Evolutionary conservation across 2,888 invertebrate genomes (phyloP), one percentile per base, ranked within the genome.

Genomic region (Himalopsyche anomala): DNA sequence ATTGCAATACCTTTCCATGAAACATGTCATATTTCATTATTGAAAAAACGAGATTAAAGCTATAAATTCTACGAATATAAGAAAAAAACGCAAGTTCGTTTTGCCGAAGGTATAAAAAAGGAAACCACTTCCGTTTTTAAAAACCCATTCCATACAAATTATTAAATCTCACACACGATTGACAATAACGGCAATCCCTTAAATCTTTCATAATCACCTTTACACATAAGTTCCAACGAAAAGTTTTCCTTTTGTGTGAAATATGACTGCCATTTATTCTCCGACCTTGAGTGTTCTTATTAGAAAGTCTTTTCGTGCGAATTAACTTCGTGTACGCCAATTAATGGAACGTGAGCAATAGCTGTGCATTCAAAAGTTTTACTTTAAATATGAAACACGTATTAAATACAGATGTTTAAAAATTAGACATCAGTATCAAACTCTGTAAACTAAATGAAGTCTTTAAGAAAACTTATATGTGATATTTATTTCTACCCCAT

Each of bases 201-300:
- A 87, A 87, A 87, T 87, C 85, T 85, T 85, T 84, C 56, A 81
- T 87, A 87, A 85, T 87, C 87, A 85, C 82, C 82, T 87, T 87
- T 83, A 84, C 84, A 84, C 82, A 83, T 62, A 83, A 80, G 38
- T 51, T 85, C 51, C 19, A 40, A 81, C 69, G 80, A 85, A 85
- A 87, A 85, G 82, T 87, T 85, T 84, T 83, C 51, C 85, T 82
- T 85, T 85, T 74, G 86, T 79, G 74, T 79, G 84, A 86, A 84
- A 81, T 86, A 86, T 86, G 54, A 74, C 81, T 17, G 55, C 84
- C 81, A 82, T 84, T 86, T 84, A 84, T 85, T 82, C 84, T 69
- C 51, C 54, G 84, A 81, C 84, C 86, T 81, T 86, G 84, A 81
- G 56, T 81, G 79, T 80, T 79, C 86, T 86, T 86, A 86, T 86